phyloP scores from a whole-genome alignment of 2,113 vertebrate species.

The Tilapia sparmanii region DNA sequence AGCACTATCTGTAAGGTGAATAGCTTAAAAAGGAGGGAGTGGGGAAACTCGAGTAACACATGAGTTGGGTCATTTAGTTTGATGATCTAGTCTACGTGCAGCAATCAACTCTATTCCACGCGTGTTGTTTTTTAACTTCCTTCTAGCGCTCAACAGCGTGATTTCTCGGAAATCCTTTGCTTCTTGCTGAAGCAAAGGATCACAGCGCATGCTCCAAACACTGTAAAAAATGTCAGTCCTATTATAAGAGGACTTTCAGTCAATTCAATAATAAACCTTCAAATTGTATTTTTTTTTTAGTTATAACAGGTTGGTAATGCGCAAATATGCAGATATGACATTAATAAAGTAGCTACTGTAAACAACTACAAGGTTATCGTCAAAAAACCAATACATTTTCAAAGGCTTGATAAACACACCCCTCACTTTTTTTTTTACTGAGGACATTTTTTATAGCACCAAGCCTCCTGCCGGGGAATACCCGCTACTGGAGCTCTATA shows the following conservation, averaged over 20 bases:
- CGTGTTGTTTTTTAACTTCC: conserved; percentile 21
- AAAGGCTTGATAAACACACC: not conserved
- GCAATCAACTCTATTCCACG: accelerated
- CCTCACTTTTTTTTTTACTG: not conserved
- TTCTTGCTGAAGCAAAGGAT: accelerated
- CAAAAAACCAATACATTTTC: not conserved
- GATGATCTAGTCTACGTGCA: not conserved
- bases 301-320: not conserved
- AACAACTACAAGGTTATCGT: not conserved
- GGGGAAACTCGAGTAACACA: not conserved
- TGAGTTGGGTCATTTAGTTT: not conserved
- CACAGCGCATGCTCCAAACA: not conserved
- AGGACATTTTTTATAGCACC: not conserved
- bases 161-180: conserved; percentile 50
- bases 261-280: not conserved
- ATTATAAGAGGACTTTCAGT: not conserved
- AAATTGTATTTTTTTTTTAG: not conserved
- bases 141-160: conserved; percentile 11
- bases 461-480: not conserved
- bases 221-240: conserved; percentile 11
- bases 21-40: not conserved
- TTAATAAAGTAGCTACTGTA: not conserved
- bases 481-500: not conserved
- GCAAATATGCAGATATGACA: not conserved
- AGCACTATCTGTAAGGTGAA: not conserved